These are phyloP conservation scores for Lordiphosa fenestrarum DNA, from an alignment of 2,888 invertebrate species.

Conservation along the genomic window DNA sequence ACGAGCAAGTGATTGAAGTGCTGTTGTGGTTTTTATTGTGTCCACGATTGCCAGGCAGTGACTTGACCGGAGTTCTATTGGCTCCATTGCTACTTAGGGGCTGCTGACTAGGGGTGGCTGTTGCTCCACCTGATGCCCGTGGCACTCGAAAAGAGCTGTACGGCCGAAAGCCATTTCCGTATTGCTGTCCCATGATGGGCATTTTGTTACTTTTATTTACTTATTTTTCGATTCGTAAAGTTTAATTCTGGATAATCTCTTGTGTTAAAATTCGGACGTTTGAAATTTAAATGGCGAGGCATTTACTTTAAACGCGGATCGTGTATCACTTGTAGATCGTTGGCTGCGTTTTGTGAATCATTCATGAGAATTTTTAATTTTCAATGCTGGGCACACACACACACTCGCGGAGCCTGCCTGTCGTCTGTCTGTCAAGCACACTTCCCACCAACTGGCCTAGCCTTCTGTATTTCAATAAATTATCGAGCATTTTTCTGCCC, in stretches of 20 bases:
- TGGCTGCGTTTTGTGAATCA: constrained; percentile 29
- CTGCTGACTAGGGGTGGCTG: constrained; percentile 21
- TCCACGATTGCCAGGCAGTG: constrained; percentile 15
- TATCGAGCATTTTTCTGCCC: constrained; percentile 30
- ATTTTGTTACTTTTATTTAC: constrained; percentile 66
- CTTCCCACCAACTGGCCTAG: constrained; percentile 7
- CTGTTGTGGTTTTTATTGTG: constrained; percentile 38
- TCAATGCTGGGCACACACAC: constrained; percentile 67
- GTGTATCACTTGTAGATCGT: constrained; percentile 42
- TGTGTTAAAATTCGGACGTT: constrained; percentile 36
- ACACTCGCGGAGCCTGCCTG: constrained; percentile 3
- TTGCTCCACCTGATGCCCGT: constrained; percentile 64
- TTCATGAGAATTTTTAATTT: constrained; percentile 52
- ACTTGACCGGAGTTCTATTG: constrained; percentile 33
- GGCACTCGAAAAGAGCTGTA: constrained; percentile 80
- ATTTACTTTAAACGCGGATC: constrained; percentile 70
- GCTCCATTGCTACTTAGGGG: constrained; percentile 45
- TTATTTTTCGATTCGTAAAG: constrained; percentile 6
- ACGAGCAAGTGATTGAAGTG: constrained; percentile 49
- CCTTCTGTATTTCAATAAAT: constrained; percentile 47
- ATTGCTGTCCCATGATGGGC: constrained; percentile 79
- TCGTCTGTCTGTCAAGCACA: constrained; percentile 6
- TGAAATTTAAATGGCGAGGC: constrained; percentile 61
- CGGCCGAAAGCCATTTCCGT: constrained; percentile 75
- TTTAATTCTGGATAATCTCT: constrained; percentile 35